phyloP scores from a whole-genome alignment of 2,797 vertebrate genomes.

The Remorina albescens region DNA sequence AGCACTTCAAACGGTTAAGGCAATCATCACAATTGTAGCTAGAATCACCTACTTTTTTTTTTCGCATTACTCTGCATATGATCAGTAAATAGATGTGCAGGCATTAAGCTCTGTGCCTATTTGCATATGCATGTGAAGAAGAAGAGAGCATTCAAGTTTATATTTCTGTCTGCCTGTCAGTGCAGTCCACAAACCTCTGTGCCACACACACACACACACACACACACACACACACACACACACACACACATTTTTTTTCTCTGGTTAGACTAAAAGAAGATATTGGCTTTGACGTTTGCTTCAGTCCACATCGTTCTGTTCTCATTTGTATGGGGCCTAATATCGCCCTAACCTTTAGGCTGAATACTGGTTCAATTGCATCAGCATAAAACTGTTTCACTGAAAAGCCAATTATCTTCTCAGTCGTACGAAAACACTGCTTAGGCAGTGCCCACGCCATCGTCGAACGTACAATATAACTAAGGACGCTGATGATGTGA shows the following conservation, averaged over 20 bases:
- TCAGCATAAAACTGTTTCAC: conserved; percentile 73
- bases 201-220: conserved; percentile 17
- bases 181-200: conserved; percentile 36
- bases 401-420: conserved; percentile 78
- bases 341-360: conserved; percentile 75
- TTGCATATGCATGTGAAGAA: neutral
- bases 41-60: neutral
- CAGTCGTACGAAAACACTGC: conserved; percentile 44
- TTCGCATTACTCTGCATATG: neutral
- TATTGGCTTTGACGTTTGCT: conserved; percentile 68
- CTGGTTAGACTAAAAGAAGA: conserved; percentile 57
- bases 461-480: conserved; percentile 32
- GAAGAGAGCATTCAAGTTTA: conserved; percentile 8
- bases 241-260: conserved; percentile 1
- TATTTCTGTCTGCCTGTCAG: conserved; percentile 16
- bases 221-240: conserved; percentile 15
- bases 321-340: conserved; percentile 75
- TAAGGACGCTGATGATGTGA: conserved; percentile 40
- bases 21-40: neutral
- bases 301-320: conserved; percentile 64
- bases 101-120: neutral
- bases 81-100: neutral
- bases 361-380: conserved; percentile 63
- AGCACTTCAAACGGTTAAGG: neutral
- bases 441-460: conserved; percentile 46